Evolutionary conservation across 2,113 vertebrate genomes (phyloP), one percentile per base, ranked within the genome.

Genomic region (Sinocyclocheilus grahami): DNA sequence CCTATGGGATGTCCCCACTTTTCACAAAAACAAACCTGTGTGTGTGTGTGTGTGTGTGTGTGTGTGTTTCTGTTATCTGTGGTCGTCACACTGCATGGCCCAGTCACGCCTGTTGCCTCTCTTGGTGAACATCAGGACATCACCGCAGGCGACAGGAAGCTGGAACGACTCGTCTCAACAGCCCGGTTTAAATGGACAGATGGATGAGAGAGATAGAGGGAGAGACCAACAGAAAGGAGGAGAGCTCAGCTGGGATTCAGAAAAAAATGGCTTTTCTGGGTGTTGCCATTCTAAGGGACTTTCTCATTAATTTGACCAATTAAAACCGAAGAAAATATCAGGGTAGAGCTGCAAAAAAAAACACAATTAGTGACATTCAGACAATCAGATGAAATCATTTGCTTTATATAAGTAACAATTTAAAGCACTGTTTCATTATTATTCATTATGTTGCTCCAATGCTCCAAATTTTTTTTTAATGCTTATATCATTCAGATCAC

Each of bases 61-160:
- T 27, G 62, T 65, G 62, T 37, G 51, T 22, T 3, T 79, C 20
- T 13, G 33, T 62, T 42, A 42, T 79, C 55, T 62, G 55, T 62
- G 33, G 78, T 62, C 12, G 0, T n/a, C 78, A 79, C 55, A 24
- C 78, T 62, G 33, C 78, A 79, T 79, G 53, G 42, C 33, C 78
- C 30, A n/a, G 12, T 79, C 55, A n/a, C 5, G 1, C 20, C 20
- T 72, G 78, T 58, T 71, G 27, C 78, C 42, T 46, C 63, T 81
- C 51, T 72, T 8, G 78, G 79, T 22, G 42, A 60, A 27, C 37
- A 78, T 55, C 51, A 80, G 79, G 77, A 87, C 75, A 82, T 82
- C 65, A 67, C 27, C 30, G 71, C 82, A 39, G 65, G 67, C 30
- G 55, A 48, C 51, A 84, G 30, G 86, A 88, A 89, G 53, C 87